Percentiles rank a stretch among this genome's conserved stretches.
phyloP scores from a whole-genome alignment of 2,113 vertebrate genomes.

The Heloderma charlesbogerti region DNA sequence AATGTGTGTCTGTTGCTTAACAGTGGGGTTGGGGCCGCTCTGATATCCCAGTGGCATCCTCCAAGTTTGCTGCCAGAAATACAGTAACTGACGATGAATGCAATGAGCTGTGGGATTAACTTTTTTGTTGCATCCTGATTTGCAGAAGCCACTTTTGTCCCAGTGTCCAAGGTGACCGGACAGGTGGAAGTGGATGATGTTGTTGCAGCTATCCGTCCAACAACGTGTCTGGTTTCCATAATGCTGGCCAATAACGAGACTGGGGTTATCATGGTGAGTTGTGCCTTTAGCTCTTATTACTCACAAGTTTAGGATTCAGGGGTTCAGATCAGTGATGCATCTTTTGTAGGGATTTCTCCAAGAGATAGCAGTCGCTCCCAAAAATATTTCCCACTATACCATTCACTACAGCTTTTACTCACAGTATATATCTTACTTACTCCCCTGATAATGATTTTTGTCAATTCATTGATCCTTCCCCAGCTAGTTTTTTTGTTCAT shows the following conservation, averaged over 20 bases:
- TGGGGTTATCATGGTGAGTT: constrained; percentile 91
- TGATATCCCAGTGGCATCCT: not conserved
- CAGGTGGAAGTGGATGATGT: constrained; percentile 86
- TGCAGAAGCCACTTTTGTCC: constrained; percentile 88
- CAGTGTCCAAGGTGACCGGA: constrained; percentile 83
- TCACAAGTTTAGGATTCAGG: not conserved
- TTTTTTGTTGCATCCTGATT: constrained; percentile 6
- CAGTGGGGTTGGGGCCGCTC: not conserved
- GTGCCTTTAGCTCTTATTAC: not conserved
- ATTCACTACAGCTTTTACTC: not conserved
- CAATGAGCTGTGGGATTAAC: accelerated
- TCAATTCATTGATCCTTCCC: not conserved
- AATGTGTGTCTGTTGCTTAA: not conserved
- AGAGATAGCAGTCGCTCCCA: not conserved
- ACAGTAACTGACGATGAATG: not conserved
- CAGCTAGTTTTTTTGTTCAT: not conserved
- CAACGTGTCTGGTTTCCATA: constrained; percentile 92
- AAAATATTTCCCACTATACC: not conserved
- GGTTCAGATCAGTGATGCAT: not conserved
- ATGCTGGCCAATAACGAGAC: constrained; percentile 99
- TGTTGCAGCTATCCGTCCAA: constrained; percentile 82
- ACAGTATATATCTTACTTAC: not conserved
- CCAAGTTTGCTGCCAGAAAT: not conserved
- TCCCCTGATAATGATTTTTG: not conserved
- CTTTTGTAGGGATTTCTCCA: not conserved